Base-by-base conservation (phyloP, 2,797 vertebrate genomes). In the Ceryle rudis region DNA sequence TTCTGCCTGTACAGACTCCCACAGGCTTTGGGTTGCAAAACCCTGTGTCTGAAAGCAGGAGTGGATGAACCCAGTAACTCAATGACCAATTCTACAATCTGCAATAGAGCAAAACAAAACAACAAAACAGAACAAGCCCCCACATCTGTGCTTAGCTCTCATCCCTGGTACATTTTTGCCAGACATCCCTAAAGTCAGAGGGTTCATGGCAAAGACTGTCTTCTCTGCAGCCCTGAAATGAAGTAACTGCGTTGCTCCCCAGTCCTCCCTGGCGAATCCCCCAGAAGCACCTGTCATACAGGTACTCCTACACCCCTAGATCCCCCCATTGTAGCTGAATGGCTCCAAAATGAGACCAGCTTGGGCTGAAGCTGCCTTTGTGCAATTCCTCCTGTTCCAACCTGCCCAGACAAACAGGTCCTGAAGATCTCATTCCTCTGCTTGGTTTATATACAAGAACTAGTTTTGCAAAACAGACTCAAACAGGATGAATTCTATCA, bases 261-360 rank as follows among this genome's bases (percentile, higher is more conserved):
- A 41, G 0, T 20, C 15, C 29, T 71, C 65, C 55, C 5, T 11
- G 11, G 46, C 5, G 3, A 58, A 55, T 29, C 17, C 15, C 33
- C 49, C 28, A 72, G 35, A 60, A 89, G 20, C 25, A 54, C 15
- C n/a, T 23, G 21, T 61, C 23, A n/a, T 37, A 52, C 2, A 2
- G 51, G 18, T 9, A 58, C 9, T 57, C 51, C 49, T 28, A 7
- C 33, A 58, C 6, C 10, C 2, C 8, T 13, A 33, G 20, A 46
- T 47, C 16, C 4, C 18, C 7, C 3, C 4, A 0, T 25, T 0
- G 0, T 2, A 90, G 57, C 37, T 81, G 69, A 71, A 88, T 3
- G 11, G 72, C 42, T 91, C 29, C 54, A 65, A 33, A 67, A 3
- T 58, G 44, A 89, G 65, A 78, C 17, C 37, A 85, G 33, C 5